Evolutionary conservation across 2,113 vertebrate genomes (phyloP).

Genomic region (Rafetus swinhoei): DNA sequence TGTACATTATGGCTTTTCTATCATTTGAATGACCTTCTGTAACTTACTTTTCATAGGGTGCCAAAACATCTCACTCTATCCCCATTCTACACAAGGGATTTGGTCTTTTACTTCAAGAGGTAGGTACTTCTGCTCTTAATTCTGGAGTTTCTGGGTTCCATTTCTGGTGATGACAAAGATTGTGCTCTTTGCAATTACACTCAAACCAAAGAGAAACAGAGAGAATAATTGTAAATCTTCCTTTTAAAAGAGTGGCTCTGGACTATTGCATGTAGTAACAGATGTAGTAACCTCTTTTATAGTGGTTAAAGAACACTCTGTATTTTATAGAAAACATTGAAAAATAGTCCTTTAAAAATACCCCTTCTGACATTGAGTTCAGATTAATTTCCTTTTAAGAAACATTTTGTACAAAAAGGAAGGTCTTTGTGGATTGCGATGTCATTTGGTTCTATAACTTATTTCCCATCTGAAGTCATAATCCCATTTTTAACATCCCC

Average conservation of each 20-base stretch:
- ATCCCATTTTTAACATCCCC: background rate
- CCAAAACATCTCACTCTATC: background rate
- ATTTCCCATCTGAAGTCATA: conserved; percentile 27
- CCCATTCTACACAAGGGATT: background rate
- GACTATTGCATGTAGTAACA: accelerated
- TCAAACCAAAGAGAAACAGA: background rate
- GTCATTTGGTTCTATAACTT: background rate
- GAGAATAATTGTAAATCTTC: background rate
- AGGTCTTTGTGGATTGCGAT: conserved; percentile 30
- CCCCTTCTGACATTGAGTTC: background rate
- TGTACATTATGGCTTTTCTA: background rate
- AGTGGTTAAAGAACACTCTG: background rate
- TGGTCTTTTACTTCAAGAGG: background rate
- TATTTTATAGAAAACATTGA: background rate
- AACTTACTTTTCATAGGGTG: background rate
- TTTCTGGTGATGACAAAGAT: background rate
- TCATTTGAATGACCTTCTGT: background rate
- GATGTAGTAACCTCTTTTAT: accelerated
- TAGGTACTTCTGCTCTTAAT: background rate
- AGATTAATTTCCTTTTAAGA: conserved; percentile 5
- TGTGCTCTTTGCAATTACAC: background rate
- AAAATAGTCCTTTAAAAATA: background rate
- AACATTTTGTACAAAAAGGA: conserved; percentile 16
- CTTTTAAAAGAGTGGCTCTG: accelerated
- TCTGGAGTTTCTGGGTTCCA: background rate